These are phyloP conservation scores for Agrochola circellaris DNA, from an alignment of 2,888 invertebrate species.

Conservation along the genomic window DNA sequence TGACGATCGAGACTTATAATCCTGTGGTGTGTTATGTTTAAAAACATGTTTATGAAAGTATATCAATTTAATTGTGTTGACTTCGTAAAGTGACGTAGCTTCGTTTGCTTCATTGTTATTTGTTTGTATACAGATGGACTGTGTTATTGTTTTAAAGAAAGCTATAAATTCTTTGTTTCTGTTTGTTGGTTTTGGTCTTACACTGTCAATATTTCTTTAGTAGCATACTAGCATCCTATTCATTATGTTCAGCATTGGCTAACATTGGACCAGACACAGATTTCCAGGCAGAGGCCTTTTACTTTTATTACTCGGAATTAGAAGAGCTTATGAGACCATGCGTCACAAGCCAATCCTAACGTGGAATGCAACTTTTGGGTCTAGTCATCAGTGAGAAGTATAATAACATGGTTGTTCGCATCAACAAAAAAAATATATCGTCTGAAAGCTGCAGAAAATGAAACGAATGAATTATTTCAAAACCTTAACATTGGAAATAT, in stretches of 20 bases:
- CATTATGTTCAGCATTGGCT: background rate
- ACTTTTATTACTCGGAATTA: slow-evolving; percentile 4
- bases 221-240: background rate
- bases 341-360: slow-evolving; percentile 1
- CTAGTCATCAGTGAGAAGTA: slow-evolving; percentile 2
- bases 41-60: slow-evolving; percentile 40
- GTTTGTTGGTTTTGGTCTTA: background rate
- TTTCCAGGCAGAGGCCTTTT: background rate
- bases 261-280: background rate
- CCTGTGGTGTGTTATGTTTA: slow-evolving; percentile 31
- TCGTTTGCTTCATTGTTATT: slow-evolving; percentile 23
- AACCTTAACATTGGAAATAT: slow-evolving; percentile 5
- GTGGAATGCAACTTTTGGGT: slow-evolving; percentile 2
- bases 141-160: slow-evolving; percentile 46
- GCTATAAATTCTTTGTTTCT: slow-evolving; percentile 23
- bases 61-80: slow-evolving; percentile 41
- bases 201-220: background rate
- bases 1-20: slow-evolving; percentile 30
- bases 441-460: background rate
- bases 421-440: background rate
- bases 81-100: slow-evolving; percentile 31
- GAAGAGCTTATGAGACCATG: background rate
- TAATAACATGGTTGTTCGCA: background rate
- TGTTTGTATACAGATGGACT: slow-evolving; percentile 29
- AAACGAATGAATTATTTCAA: background rate